Evolutionary conservation across 2,888 invertebrate species (phyloP).

Genomic region (Dicranocentrus wangi): DNA sequence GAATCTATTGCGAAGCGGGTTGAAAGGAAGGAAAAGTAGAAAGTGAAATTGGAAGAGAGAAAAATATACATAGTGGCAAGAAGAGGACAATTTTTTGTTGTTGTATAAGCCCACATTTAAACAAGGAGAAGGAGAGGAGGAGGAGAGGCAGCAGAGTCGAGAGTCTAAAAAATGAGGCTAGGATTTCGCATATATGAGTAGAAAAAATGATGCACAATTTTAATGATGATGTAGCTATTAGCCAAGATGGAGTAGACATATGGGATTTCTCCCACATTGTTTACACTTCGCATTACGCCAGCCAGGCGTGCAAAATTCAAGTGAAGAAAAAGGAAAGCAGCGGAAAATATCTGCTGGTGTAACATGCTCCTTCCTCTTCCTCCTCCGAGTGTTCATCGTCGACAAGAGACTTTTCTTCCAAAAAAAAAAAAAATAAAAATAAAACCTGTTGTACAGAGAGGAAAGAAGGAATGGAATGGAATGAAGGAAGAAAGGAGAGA

Average conservation of each 20-base stretch:
- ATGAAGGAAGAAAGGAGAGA: not conserved
- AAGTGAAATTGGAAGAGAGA: too few relatives aligned
- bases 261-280: slow-evolving; percentile 35
- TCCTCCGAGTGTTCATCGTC: too few relatives aligned
- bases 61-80: too few relatives aligned
- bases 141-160: too few relatives aligned
- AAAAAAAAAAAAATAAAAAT: not conserved
- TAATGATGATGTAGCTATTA: not conserved
- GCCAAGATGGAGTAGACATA: not conserved
- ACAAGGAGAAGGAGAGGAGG: too few relatives aligned
- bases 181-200: too few relatives aligned
- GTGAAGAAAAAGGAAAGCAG: not conserved
- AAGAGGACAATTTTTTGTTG: too few relatives aligned
- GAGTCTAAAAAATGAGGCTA: too few relatives aligned
- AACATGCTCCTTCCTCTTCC: too few relatives aligned
- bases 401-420: not conserved
- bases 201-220: not conserved
- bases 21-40: too few relatives aligned
- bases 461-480: not conserved
- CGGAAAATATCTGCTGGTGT: not conserved
- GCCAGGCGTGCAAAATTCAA: slow-evolving; percentile 17
- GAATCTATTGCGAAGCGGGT: too few relatives aligned
- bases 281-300: slow-evolving; percentile 22
- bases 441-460: not conserved
- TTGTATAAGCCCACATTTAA: too few relatives aligned